Evolutionary conservation across 37 sponge, comb jelly and placozoan genomes (phyloP).

Genomic region (Beroe forskalii): DNA sequence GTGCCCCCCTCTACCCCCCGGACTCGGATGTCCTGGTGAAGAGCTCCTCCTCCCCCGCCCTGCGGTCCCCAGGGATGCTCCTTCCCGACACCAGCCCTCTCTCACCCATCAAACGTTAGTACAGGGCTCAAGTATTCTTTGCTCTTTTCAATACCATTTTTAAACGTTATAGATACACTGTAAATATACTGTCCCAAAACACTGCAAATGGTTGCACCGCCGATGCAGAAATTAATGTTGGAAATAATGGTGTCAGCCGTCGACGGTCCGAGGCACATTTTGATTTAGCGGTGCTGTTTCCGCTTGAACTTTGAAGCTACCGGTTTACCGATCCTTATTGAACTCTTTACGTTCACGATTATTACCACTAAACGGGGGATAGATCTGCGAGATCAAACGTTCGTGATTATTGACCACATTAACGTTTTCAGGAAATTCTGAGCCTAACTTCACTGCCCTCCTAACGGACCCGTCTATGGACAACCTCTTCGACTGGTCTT

Average conservation of each 20-base stretch:
- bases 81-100: slow-evolving; percentile 40
- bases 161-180: not conserved
- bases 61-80: slow-evolving; percentile 11
- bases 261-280: too few species aligned
- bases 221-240: too few species aligned
- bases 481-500: slow-evolving; percentile 40
- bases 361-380: too few species aligned
- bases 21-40: slow-evolving; percentile 42
- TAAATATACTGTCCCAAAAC: too few species aligned
- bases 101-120: slow-evolving; percentile 60
- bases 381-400: too few species aligned
- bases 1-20: not conserved
- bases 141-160: not conserved
- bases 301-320: too few species aligned
- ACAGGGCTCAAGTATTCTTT: not conserved
- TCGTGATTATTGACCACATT: too few species aligned
- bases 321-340: too few species aligned
- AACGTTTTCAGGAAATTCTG: slow-evolving; percentile 38
- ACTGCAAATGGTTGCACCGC: too few species aligned
- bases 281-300: too few species aligned
- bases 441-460: slow-evolving; percentile 55
- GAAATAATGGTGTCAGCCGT: too few species aligned
- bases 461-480: slow-evolving; percentile 59
- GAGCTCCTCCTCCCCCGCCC: slow-evolving; percentile 34
- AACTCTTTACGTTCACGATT: too few species aligned